Base-by-base conservation (phyloP, 2,113 vertebrate genomes). In the Limnothrissa miodon region DNA sequence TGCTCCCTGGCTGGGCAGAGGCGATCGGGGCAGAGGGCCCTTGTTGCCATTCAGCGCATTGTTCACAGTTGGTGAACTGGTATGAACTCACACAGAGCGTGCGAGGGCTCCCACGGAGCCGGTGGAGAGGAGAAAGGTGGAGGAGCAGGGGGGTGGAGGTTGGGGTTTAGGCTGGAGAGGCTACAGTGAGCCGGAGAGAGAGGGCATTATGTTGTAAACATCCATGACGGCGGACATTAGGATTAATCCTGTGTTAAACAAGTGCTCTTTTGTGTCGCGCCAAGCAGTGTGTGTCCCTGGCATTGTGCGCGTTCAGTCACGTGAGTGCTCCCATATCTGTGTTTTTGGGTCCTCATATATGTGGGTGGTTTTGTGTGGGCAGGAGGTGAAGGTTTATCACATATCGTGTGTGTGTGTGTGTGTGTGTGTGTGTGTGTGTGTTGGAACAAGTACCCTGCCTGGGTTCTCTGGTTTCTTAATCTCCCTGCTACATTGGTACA, bases 41-140 rank as follows among this genome's bases (percentile, higher is more conserved):
- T 74, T 11, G 66, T 74, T 74, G 33, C 66, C 33, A 74, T 74
- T 74, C 66, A 74, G 29, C 33, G 66, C 66, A 74, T 74, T 74
- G 66, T 74, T 74, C 66, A 74, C 66, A 74, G 66, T 74, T 74
- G 9, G 29, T 74, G 66, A 74, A 74, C 66, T 74, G 66, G 66
- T 74, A 74, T 74, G 66, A 74, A 74, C 33, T 74, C 66, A 5
- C 66, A 74, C 66, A 74, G 66, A 74, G 66, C 33, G 66, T 74
- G 66, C 36, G 29, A 33, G 66, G 33, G 66, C 66, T 74, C 66
- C 66, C 29, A 15, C 15, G 66, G 66, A 74, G 66, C 33, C 15
- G 66, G 66, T 36, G 66, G 13, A 15, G 25, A 4, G 21, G 51
- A 21, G 51, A 21, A 59, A 70, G 10, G 33, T 13, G 66, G 33